A percentile compares a stretch with the other conserved stretches of the same genome.
phyloP scores from a whole-genome alignment of 1,140 invertebrate species.

The Epicauta chinensis region DNA sequence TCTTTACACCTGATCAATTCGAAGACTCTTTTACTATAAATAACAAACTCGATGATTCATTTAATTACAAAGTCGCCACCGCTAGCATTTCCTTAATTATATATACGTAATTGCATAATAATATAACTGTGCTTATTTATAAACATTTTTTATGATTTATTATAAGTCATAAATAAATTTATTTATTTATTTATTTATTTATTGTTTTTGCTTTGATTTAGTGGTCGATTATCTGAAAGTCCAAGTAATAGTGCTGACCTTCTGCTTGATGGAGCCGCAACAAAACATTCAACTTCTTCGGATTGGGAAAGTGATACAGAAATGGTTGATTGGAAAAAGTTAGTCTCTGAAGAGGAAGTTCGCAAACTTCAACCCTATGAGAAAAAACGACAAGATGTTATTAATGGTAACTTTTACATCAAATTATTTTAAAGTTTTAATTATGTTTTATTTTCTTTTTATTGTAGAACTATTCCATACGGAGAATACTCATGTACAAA shows the following conservation, averaged over 20 bases:
- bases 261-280: slow-evolving; percentile 10
- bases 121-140: neutral
- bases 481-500: slow-evolving; percentile 90
- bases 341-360: slow-evolving; percentile 73
- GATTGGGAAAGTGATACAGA: slow-evolving; percentile 73
- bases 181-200: neutral
- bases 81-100: too few relatives aligned
- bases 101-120: too few relatives aligned
- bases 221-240: slow-evolving; percentile 49
- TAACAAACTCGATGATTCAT: too few relatives aligned
- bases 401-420: slow-evolving; percentile 68
- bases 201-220: slow-evolving; percentile 11
- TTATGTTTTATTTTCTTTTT: slow-evolving; percentile 16
- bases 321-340: slow-evolving; percentile 68
- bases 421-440: neutral
- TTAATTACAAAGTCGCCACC: too few relatives aligned
- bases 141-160: neutral
- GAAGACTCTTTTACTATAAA: too few relatives aligned
- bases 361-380: slow-evolving; percentile 64
- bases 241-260: slow-evolving; percentile 47
- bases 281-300: slow-evolving; percentile 17
- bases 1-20: neutral
- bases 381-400: slow-evolving; percentile 93
- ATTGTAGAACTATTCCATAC: slow-evolving; percentile 92
- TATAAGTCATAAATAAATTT: too few relatives aligned